Evolutionary conservation across 92 coral and sea anemone species (phyloP), one percentile per base, ranked within the genome.

Genomic region (Zoanthus solanderi): DNA sequence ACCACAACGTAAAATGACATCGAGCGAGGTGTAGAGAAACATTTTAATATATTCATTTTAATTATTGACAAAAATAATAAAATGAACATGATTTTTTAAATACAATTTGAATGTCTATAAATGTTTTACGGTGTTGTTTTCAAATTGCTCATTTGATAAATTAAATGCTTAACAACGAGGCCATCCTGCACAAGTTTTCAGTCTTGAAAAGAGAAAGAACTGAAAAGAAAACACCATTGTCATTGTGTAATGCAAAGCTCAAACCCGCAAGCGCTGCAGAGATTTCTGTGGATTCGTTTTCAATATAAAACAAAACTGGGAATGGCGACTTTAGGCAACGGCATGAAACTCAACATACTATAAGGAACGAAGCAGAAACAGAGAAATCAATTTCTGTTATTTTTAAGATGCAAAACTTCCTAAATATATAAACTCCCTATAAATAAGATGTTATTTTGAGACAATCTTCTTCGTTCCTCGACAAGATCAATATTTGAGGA

Each of bases 1-100:
- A 66, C 75, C 85, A 81, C 85, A 81, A 45, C 61, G 5, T 16
- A 65, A 37, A 57, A 56, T 78, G 71, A 78, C 46, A 78, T 6
- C 18, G 18, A 5, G 8, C 11, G 4, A 2, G 17, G 18, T 6
- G 34, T 9, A 0, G 7, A 23, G 12, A 13, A 23, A 18, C 47
- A 31, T 29, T n/a, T 60, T 79, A 44, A 44, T 37, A 34, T 6
- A 23, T 42, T 80, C 46, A 48, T 12, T 46, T 68, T 80, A 65
- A 81, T 42, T 10, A 81, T 81, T 81, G 28, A 81, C 65, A 65
- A 81, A 42, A 48, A 66, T 44, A 52, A 44, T 37, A 53, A 31
- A 50, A 57, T 31, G 14, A 46, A 30, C 42, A 9, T 11, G 31
- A 69, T 69, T 12, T 31, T 69, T 23, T 23, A 23, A 32, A 69